These are phyloP conservation scores for Hydropotes inermis DNA, from an alignment of 2,113 vertebrate species.

Conservation along the genomic window DNA sequence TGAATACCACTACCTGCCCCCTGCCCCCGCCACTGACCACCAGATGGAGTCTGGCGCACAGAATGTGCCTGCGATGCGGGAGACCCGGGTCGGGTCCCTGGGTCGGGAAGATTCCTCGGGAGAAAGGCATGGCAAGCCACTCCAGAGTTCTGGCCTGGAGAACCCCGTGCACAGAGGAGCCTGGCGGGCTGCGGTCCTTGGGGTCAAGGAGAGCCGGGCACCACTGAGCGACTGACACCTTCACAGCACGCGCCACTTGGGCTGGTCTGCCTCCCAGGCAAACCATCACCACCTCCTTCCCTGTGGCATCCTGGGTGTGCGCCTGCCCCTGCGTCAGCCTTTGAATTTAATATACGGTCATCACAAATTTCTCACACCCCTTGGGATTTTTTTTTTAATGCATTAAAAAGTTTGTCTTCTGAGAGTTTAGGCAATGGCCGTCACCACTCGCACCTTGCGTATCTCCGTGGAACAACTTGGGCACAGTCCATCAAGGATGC, in stretches of 20 bases:
- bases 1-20: neutral
- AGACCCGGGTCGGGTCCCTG: neutral
- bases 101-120: neutral
- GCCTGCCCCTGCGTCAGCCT: neutral
- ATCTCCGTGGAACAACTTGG: neutral
- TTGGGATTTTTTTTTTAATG: neutral
- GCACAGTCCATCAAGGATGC: too few relatives aligned
- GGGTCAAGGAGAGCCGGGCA: too few relatives aligned
- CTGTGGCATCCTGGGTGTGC: rapidly evolving
- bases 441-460: rapidly evolving
- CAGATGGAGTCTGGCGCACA: neutral
- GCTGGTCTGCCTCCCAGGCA: neutral
- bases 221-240: too few relatives aligned
- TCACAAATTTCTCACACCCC: neutral
- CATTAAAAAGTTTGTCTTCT: neutral
- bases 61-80: neutral
- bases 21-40: neutral
- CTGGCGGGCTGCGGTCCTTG: too few relatives aligned
- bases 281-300: neutral
- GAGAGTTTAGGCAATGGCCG: neutral
- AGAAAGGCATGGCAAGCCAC: neutral
- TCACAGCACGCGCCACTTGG: neutral
- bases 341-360: neutral
- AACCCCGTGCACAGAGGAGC: neutral
- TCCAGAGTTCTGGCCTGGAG: neutral